These are phyloP conservation scores for Chironomus striatipennis DNA, from an alignment of 1,140 invertebrate species.

Conservation along the genomic window DNA sequence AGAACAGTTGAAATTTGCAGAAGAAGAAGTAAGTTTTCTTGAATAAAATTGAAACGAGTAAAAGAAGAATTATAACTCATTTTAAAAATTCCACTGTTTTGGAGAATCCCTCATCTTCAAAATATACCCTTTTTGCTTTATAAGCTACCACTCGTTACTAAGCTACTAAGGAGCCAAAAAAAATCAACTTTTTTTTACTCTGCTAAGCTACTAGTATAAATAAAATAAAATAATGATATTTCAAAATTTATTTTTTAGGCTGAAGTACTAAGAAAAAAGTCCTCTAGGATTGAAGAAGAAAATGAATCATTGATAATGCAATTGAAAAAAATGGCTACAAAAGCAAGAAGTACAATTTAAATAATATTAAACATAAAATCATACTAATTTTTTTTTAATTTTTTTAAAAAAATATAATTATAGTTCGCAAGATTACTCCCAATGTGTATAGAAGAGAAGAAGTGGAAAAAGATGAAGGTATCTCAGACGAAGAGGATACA, in stretches of 20 bases:
- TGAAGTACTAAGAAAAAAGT: constrained; percentile 75
- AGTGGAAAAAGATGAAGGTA: constrained; percentile 61
- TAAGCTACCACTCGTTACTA: no score
- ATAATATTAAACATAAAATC: constrained; percentile 35
- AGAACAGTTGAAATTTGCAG: constrained; percentile 81
- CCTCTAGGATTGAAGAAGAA: constrained; percentile 82
- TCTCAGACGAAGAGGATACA: constrained; percentile 66
- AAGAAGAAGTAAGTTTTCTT: constrained; percentile 62
- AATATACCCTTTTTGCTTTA: no score
- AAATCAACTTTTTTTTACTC: neutral
- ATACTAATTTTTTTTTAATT: no score
- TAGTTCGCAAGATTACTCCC: constrained; percentile 56
- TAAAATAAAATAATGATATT: no score
- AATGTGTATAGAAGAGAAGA: constrained; percentile 50
- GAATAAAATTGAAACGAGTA: no score
- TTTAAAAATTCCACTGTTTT: no score
- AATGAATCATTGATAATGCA: constrained; percentile 86
- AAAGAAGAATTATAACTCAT: no score
- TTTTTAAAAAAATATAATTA: constrained; percentile 25
- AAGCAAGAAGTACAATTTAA: constrained; percentile 59
- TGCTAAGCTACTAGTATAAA: neutral
- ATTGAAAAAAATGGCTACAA: constrained; percentile 87
- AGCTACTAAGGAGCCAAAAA: no score
- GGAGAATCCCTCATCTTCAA: no score
- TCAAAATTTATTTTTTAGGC: constrained; percentile 50